A percentile compares a stretch with the other conserved stretches of the same genome.
Conservation (phyloP, 2,797 vertebrate genomes). For the Galagoides demidoff region DNA sequence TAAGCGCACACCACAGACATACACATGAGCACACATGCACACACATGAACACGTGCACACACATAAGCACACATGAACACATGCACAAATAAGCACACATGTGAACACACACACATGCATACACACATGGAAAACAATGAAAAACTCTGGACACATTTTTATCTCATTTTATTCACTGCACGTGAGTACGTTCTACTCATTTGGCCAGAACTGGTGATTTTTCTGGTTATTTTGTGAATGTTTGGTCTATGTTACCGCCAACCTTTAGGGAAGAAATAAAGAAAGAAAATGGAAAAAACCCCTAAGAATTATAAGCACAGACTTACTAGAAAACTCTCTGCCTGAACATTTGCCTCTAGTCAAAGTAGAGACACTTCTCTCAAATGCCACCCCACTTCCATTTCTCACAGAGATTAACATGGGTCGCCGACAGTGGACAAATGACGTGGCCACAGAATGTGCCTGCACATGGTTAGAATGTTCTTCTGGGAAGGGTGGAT, state of each 20-base stretch:
- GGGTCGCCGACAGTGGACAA: neutral
- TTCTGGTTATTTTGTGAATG: neutral
- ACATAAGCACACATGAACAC: no score
- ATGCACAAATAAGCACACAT: no score
- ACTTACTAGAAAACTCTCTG: neutral
- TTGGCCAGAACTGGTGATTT: neutral
- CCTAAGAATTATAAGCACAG: neutral
- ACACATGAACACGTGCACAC: no score
- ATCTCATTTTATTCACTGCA: neutral
- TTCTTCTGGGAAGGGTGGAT: neutral
- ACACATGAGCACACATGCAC: no score
- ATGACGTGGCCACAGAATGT: accelerated
- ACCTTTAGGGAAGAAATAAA: neutral
- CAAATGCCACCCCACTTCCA: neutral
- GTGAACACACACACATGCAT: no score
- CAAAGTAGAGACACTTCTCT: neutral
- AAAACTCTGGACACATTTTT: accelerated
- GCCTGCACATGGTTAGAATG: accelerated
- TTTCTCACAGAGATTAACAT: neutral
- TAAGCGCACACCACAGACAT: no score
- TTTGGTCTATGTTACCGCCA: neutral
- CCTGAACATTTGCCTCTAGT: neutral
- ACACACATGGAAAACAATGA: neutral
- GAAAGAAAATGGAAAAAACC: neutral
- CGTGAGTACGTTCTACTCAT: neutral